phyloP scores from a whole-genome alignment of 2,888 invertebrate species.

The Agonopterix heracliana region DNA sequence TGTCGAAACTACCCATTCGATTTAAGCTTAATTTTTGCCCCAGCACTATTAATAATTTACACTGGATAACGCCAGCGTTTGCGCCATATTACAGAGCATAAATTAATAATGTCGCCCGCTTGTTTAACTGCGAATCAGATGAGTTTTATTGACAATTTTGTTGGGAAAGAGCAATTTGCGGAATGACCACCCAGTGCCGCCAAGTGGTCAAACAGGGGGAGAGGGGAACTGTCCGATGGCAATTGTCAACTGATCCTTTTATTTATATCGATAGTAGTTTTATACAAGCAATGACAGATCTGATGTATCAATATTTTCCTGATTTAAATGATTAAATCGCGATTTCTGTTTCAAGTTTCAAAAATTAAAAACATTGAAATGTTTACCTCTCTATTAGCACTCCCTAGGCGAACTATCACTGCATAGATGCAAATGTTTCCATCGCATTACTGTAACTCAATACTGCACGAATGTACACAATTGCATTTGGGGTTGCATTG shows the following conservation, averaged over 20 bases:
- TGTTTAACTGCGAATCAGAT: conserved; percentile 76
- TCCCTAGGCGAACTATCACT: conserved; percentile 23
- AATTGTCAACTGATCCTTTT: conserved; percentile 50
- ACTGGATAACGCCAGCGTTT: conserved; percentile 70
- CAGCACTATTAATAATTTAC: conserved; percentile 75
- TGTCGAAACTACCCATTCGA: conserved; percentile 71
- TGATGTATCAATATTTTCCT: too few relatives aligned
- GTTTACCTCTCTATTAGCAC: conserved; percentile 1
- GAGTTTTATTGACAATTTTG: conserved; percentile 77
- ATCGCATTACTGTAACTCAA: conserved; percentile 67
- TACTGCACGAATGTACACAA: conserved; percentile 71
- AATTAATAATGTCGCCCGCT: conserved; percentile 75
- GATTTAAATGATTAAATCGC: too few relatives aligned
- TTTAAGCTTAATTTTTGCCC: conserved; percentile 76
- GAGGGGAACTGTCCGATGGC: conserved; percentile 29
- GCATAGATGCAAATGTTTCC: conserved; percentile 60
- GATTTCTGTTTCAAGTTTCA: too few relatives aligned
- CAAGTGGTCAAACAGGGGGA: conserved; percentile 46
- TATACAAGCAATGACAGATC: too few relatives aligned
- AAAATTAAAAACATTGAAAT: too few relatives aligned
- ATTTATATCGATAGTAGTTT: conserved; percentile 10
- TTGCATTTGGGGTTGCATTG: conserved; percentile 70
- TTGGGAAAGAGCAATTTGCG: conserved; percentile 75
- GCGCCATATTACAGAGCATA: conserved; percentile 75
- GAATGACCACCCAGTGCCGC: conserved; percentile 66